Percentiles rank a stretch among this genome's conserved stretches.
These are phyloP conservation scores for Danaus chrysippus DNA, from an alignment of 2,888 invertebrate species.

Conservation along the genomic window DNA sequence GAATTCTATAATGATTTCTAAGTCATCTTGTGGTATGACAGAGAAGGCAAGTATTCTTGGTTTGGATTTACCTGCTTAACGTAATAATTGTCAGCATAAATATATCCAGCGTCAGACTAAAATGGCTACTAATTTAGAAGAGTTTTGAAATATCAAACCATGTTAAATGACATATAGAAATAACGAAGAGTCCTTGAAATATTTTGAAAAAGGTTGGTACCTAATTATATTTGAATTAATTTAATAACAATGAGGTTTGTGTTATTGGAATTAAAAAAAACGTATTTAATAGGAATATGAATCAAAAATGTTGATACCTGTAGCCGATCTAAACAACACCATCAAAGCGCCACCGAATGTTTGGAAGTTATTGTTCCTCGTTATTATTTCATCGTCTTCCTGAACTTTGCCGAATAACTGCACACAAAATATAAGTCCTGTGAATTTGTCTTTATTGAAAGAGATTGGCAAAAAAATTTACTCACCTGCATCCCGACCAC, in stretches of 20 bases:
- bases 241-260: background rate
- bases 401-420: conserved; percentile 96
- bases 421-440: conserved; percentile 12
- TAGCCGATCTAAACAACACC: conserved; percentile 96
- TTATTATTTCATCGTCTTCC: conserved; percentile 86
- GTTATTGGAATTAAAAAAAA: background rate
- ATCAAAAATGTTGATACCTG: conserved; percentile 75
- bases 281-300: no score
- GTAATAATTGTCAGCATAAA: no score
- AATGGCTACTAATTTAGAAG: no score
- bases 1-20: background rate
- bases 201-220: no score
- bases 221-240: no score
- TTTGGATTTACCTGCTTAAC: no score
- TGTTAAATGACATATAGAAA: no score
- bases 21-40: no score
- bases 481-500: conserved; percentile 99
- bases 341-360: conserved; percentile 97
- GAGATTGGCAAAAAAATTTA: background rate
- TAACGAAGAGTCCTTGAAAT: no score
- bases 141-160: no score
- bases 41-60: no score
- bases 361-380: conserved; percentile 98
- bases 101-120: no score
- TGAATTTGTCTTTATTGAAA: background rate